Evolutionary conservation across 2,797 vertebrate genomes (phyloP).

Genomic region (Pangasius djambal): DNA sequence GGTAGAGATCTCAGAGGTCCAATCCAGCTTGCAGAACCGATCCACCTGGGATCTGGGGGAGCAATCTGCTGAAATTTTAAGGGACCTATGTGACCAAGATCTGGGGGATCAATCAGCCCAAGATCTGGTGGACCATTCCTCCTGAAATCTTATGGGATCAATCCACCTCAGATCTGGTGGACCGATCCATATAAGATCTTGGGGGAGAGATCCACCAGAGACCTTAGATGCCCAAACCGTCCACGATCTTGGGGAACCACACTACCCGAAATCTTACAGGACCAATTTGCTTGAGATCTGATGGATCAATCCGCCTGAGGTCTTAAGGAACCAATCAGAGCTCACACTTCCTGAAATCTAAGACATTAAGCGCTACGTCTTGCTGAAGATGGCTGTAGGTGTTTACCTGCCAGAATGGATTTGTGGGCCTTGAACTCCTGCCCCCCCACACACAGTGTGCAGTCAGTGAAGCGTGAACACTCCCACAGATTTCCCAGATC

Average conservation of each 20-base stretch:
- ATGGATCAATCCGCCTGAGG: neutral
- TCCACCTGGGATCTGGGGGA: neutral
- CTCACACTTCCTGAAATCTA: neutral
- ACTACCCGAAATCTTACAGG: neutral
- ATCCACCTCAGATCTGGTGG: neutral
- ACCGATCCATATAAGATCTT: neutral
- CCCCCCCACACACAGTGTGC: constrained; percentile 84
- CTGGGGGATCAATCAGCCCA: neutral
- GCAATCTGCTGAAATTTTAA: neutral
- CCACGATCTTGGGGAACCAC: neutral
- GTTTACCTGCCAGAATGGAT: constrained; percentile 84
- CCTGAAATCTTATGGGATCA: neutral
- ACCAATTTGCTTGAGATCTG: neutral
- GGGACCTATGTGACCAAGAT: neutral
- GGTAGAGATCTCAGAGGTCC: neutral
- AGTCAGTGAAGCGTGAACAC: constrained; percentile 86
- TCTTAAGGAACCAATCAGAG: neutral
- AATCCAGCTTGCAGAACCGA: neutral
- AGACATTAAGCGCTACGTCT: neutral
- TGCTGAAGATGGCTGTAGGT: neutral
- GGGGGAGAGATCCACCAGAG: neutral
- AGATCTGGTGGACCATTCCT: neutral
- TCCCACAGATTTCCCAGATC: constrained; percentile 87
- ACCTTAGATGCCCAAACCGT: neutral
- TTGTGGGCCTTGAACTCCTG: constrained; percentile 89